A percentile compares a stretch with the other conserved stretches of the same genome.
Conservation (phyloP, 2,113 vertebrate genomes). For the Phyllostomus discolor region DNA sequence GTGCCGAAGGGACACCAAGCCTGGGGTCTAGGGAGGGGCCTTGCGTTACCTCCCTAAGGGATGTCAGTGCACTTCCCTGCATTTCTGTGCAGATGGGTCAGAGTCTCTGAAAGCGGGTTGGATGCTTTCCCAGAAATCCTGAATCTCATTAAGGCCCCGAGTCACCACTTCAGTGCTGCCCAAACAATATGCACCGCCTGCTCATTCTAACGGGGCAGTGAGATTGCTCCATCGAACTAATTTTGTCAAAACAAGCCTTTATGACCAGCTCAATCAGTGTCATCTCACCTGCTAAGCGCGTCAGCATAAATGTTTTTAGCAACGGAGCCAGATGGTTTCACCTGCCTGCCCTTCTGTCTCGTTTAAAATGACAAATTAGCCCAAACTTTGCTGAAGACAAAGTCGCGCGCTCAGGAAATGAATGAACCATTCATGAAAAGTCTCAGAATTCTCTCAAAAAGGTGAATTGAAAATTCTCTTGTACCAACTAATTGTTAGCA, state of each 20-base stretch:
- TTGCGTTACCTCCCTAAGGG: background rate
- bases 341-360: background rate
- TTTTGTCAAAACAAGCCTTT: conserved; percentile 22
- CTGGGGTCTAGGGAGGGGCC: background rate
- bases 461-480: conserved; percentile 39
- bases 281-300: conserved; percentile 1
- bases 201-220: background rate
- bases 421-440: conserved; percentile 53
- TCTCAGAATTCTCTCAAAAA: conserved; percentile 34
- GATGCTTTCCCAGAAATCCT: background rate
- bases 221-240: conserved; percentile 1
- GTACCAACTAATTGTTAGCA: background rate
- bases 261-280: background rate
- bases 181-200: conserved; percentile 28
- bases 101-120: background rate
- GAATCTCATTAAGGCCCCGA: background rate
- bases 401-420: conserved; percentile 1
- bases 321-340: background rate
- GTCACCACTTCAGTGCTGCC: background rate
- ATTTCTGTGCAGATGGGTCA: background rate
- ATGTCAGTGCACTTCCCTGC: background rate
- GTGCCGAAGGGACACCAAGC: background rate
- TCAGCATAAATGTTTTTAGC: background rate
- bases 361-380: background rate
- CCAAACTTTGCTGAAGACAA: background rate